phyloP scores from a whole-genome alignment of 2,888 invertebrate genomes.

The Epinotia bilunana region DNA sequence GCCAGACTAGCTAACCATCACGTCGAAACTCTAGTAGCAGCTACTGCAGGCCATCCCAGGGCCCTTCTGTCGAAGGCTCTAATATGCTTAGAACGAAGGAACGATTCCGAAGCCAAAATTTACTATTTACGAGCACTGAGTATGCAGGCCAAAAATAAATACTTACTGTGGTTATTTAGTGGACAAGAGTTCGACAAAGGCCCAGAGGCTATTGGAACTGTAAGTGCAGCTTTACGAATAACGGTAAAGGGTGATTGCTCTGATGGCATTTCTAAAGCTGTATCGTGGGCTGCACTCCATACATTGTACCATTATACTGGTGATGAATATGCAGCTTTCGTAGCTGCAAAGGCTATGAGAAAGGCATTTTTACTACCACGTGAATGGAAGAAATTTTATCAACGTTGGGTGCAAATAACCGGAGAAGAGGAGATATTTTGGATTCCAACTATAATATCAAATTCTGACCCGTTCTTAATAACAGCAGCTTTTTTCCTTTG shows the following conservation, averaged over 20 bases:
- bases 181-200: conserved; percentile 68
- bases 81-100: conserved; percentile 66
- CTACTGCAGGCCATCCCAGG: conserved; percentile 60
- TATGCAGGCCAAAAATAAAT: conserved; percentile 66
- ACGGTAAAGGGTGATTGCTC: conserved; percentile 71
- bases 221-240: conserved; percentile 70
- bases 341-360: conserved; percentile 73
- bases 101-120: conserved; percentile 61
- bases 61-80: conserved; percentile 66
- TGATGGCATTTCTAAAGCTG: conserved; percentile 71
- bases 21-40: conserved; percentile 59
- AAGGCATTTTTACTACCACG: conserved; percentile 66
- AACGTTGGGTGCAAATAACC: conserved; percentile 68
- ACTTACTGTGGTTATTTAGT: conserved; percentile 71
- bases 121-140: conserved; percentile 64
- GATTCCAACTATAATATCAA: conserved; percentile 62
- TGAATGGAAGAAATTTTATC: conserved; percentile 68
- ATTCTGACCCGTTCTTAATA: conserved; percentile 67
- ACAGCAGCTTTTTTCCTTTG: conserved; percentile 78
- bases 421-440: conserved; percentile 76
- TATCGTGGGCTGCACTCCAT: conserved; percentile 77
- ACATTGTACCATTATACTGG: conserved; percentile 64
- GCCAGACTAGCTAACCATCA: conserved; percentile 61
- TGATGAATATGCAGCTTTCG: conserved; percentile 65
- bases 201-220: conserved; percentile 53